These are phyloP conservation scores for Troides aeacus DNA, from an alignment of 2,888 invertebrate species.

Conservation along the genomic window DNA sequence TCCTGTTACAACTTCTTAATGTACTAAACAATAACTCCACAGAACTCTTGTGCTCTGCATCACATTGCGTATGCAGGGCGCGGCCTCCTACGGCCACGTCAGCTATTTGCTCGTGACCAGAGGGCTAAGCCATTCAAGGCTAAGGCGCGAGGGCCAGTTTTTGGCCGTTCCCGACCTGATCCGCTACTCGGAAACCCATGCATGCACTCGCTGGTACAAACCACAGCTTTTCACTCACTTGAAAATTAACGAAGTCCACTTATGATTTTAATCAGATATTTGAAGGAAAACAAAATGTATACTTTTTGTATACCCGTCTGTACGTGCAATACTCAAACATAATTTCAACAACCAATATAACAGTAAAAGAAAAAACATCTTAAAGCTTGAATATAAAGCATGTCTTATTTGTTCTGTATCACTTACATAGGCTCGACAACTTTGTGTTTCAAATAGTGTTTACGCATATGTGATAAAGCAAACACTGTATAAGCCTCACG, in stretches of 20 bases:
- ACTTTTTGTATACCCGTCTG: too few species aligned
- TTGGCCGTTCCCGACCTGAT: conserved; percentile 74
- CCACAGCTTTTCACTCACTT: conserved; percentile 34
- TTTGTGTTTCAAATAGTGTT: conserved; percentile 51
- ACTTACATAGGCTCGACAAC: neutral
- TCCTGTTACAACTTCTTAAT: neutral
- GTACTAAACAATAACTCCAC: conserved; percentile 43
- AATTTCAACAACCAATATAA: too few species aligned
- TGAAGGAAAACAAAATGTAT: neutral
- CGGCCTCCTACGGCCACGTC: conserved; percentile 75
- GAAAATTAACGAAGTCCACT: neutral
- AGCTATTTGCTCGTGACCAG: conserved; percentile 79
- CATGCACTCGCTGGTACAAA: conserved; percentile 38
- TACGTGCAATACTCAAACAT: too few species aligned
- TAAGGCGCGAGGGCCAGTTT: conserved; percentile 76
- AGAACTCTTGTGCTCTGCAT: conserved; percentile 37
- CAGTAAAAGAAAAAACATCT: neutral
- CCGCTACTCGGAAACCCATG: conserved; percentile 45
- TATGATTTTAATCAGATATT: neutral
- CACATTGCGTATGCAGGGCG: conserved; percentile 78
- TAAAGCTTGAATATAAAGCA: neutral
- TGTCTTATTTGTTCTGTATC: neutral
- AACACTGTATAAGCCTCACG: conserved; percentile 42
- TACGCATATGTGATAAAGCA: conserved; percentile 47
- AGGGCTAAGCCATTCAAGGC: conserved; percentile 80